These are phyloP conservation scores for Corynorhinus townsendii DNA, from an alignment of 2,113 vertebrate genomes.

Conservation along the genomic window DNA sequence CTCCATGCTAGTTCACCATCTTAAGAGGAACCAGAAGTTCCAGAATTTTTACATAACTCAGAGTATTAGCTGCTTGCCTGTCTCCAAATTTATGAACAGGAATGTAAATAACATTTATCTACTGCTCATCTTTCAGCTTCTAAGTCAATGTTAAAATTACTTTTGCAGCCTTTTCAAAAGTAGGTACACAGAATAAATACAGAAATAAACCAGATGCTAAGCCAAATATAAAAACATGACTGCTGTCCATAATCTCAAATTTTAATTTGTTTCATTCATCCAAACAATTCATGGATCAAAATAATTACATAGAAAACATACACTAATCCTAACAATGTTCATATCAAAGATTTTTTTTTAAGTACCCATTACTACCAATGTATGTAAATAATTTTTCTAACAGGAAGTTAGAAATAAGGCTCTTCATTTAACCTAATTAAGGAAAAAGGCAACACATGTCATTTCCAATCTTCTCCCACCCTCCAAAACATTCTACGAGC, in stretches of 20 bases:
- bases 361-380: neutral
- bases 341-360: neutral
- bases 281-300: neutral
- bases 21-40: conserved; percentile 36
- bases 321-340: neutral
- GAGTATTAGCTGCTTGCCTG: conserved; percentile 4
- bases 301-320: neutral
- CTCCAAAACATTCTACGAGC: neutral
- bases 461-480: neutral
- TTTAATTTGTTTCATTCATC: neutral
- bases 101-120: neutral
- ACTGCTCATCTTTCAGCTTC: neutral
- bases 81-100: neutral
- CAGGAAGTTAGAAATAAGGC: neutral
- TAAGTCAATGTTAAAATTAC: conserved; percentile 29
- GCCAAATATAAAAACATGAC: neutral
- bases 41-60: conserved; percentile 28
- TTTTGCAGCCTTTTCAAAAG: neutral
- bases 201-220: conserved; percentile 30
- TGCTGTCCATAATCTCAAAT: neutral
- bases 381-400: neutral
- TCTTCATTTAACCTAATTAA: neutral
- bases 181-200: neutral
- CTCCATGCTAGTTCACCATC: neutral
- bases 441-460: neutral